Base-by-base conservation (phyloP, 2,113 vertebrate species). In the Ageneiosus marmoratus region DNA sequence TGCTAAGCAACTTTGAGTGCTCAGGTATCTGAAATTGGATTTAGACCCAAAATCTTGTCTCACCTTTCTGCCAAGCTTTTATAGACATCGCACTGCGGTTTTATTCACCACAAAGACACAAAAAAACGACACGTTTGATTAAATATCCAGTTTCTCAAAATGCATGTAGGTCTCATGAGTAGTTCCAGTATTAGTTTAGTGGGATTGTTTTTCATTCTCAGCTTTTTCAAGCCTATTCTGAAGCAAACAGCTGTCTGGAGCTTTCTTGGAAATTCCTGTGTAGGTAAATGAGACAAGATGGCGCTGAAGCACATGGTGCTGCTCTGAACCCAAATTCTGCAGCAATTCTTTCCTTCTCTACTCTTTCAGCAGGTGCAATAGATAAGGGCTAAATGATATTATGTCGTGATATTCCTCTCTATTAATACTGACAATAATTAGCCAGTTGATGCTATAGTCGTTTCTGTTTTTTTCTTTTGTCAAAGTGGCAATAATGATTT, bases 281-380 rank as follows among this genome's bases (percentile, higher is more conserved):
- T 77, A 77, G 80, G 79, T 77, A 50, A 48, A 62, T 82, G 74
- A 82, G 84, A 81, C 73, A 85, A 78, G 79, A 83, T 86, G 80
- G 75, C 34, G 80, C 48, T 50, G 34, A 37, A 72, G 76, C 76
- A 84, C 63, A 55, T 84, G 83, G 65, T 20, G 63, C 53, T 74
- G 65, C 67, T 24, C 65, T 63, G 41, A 58, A 29, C 70, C 72
- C 46, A 16, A 72, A 41, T 51, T 22, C 72, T 27, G n/a, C 44
- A 84, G 60, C 29, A 16, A 70, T 53, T 56, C 20, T 29, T 60
- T 50, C 37, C 22, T 27, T 44, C 5, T 22, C 24, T 51, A 63
- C 22, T 32, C 24, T 13, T n/a, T 10, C 67, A 32, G 46, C 24
- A 18, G 41, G 29, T 9, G 46, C n/a, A 74, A 6, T 18, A 74